phyloP scores from a whole-genome alignment of 2,113 vertebrate species.

The Elachura formosa region DNA sequence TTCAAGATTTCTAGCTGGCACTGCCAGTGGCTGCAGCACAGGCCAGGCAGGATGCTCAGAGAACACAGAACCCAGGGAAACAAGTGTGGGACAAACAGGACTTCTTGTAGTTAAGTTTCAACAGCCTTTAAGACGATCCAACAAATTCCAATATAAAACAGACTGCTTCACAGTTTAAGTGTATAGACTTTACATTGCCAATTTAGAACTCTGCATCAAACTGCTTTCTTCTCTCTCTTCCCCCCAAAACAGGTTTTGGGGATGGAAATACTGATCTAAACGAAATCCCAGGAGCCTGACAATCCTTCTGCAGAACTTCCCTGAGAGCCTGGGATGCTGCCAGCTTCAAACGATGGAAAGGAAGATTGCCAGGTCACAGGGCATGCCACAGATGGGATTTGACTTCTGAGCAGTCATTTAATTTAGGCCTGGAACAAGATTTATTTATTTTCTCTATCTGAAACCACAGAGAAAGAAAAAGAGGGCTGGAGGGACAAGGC shows the following conservation, averaged over 20 bases:
- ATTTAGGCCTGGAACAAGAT: conserved; percentile 47
- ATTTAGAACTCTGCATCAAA: not conserved
- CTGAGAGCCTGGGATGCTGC: conserved; percentile 6
- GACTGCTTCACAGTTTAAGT: not conserved
- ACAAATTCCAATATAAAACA: not conserved
- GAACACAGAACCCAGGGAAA: not conserved
- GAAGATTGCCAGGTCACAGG: conserved; percentile 55
- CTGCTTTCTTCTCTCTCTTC: not conserved
- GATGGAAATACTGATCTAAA: conserved; percentile 48
- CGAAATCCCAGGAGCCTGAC: conserved; percentile 39
- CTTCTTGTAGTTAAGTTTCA: not conserved
- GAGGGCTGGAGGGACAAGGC: not conserved
- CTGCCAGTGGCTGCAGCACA: rapidly evolving
- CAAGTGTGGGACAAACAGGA: not conserved
- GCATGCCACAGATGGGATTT: conserved; percentile 54
- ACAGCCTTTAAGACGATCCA: not conserved
- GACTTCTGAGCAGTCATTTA: conserved; percentile 33
- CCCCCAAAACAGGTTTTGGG: not conserved
- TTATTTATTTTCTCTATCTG: conserved; percentile 1
- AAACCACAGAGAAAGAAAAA: conserved; percentile 24
- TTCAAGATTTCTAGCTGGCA: not conserved
- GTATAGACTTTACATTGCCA: not conserved
- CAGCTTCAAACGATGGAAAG: conserved; percentile 21
- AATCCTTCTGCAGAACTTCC: conserved; percentile 47
- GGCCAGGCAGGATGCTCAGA: rapidly evolving